Evolutionary conservation across 2,113 vertebrate species (phyloP), one percentile per base, ranked within the genome.

Genomic region (Numenius arquata): DNA sequence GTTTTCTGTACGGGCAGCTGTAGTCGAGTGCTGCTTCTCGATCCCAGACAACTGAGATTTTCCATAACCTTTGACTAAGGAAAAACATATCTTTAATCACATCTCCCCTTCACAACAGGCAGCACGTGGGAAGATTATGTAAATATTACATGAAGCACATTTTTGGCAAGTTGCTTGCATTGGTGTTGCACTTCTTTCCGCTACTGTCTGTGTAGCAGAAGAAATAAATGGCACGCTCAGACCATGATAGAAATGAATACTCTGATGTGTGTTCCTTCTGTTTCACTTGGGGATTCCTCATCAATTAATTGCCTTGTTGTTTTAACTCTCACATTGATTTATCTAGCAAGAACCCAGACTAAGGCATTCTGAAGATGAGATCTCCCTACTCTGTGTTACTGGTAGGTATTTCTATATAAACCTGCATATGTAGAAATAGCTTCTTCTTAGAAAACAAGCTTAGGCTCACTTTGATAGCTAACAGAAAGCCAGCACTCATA

Each of bases 11-110:
- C 1, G 7, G 34, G 67, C 84, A 89, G 87, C 93, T 90, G 93
- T 76, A 95, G 91, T 92, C 80, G 80, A 92, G 89, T 62, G 76
- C 58, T 89, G 91, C 41, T 95, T 66, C 67, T 77, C 5, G 1
- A 56, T 83, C 67, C 63, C 53, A 36, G 72, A 77, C 89, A 94
- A 92, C 89, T 36, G 93, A 96, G 83, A 91, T 84, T 94, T 96
- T 95, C 95, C 95, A 73, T 80, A 93, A 93, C 71, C 53, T 83
- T 92, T 82, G 89, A 59, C 85, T 79, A 52, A 70, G 67, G 40
- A 93, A 74, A 63, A 67, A 86, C 2, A 3, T 14, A 15, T 75
- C 47, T 88, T 91, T 86, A 38, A 68, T 76, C 59, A 73, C 34
- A 89, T 63, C 62, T 58, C 38, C 48, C 65, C 67, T 43, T 83